phyloP scores from a whole-genome alignment of 2,113 vertebrate species.

The Bombycilla garrulus region DNA sequence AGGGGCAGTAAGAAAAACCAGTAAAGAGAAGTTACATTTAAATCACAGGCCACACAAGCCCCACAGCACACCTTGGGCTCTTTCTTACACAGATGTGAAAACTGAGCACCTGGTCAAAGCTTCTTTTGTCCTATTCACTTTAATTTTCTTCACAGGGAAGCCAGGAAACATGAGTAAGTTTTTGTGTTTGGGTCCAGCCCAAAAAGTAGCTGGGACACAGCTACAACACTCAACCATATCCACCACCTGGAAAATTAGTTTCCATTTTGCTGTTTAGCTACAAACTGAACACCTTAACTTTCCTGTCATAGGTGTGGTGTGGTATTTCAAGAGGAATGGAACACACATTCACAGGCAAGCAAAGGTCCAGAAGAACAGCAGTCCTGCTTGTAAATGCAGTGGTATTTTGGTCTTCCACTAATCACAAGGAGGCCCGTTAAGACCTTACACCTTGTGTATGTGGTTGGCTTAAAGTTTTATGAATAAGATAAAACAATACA shows the following conservation, averaged over 20 bases:
- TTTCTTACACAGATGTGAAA: background rate
- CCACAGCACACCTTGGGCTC: background rate
- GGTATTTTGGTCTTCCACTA: background rate
- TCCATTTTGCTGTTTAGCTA: background rate
- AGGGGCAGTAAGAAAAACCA: background rate
- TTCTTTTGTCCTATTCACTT: background rate
- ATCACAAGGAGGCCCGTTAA: fast-evolving
- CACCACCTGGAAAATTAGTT: background rate
- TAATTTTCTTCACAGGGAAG: background rate
- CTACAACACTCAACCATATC: background rate
- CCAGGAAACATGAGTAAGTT: background rate
- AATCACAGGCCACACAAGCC: background rate
- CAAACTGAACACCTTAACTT: background rate
- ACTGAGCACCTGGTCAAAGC: background rate
- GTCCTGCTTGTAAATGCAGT: background rate
- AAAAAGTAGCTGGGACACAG: background rate
- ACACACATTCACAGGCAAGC: background rate
- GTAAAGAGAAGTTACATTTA: background rate
- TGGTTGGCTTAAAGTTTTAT: background rate
- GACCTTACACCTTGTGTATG: background rate
- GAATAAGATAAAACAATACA: background rate
- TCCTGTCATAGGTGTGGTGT: background rate
- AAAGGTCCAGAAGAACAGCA: background rate
- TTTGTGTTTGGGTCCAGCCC: background rate
- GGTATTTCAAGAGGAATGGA: background rate